Base-by-base conservation (phyloP, 1,140 invertebrate species). In the Manduca sexta region DNA sequence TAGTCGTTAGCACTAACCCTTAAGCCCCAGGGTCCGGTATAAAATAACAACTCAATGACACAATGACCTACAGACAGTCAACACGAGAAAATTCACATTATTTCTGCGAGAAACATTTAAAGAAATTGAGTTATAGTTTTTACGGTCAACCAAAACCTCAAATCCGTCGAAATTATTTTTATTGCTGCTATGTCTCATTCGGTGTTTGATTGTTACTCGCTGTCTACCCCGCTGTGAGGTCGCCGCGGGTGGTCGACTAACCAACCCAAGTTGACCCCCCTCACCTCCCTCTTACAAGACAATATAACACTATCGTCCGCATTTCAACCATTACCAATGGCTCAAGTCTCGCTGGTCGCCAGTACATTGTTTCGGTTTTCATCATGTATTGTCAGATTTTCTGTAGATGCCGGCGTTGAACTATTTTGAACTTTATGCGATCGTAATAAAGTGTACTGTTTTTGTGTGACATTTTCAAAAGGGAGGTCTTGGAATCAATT, bases 361-460 rank as follows among this genome's bases (percentile, higher is more conserved):
- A 31, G 21, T 41, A 30, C 21, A 26, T 46, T 52, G 50, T 46
- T 52, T 45, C 33, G 43, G 43, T 31, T 46, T 46, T 46, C 44
- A 52, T 52, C 44, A 46, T 37, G 38, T 34, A 37, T 46, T 35
- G 30, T 46, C 44, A 26, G 43, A n/a, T 46, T 52, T 45, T 46
- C 26, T 26, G 12, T 14, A 4, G 7, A 26, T 8, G 21, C 21
- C n/a, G 17, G 4, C 14, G 31, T 33, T 11, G 1, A 8, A 1
- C 6, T 10, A 2, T 12, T 35, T 35, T 14, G 33, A 35, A n/a
- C 10, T 35, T 35, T 12, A 12, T 5, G 8, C 1, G 5, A n/a
- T 35, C 5, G 33, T 35, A 35, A 0, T 12, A 35, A n/a, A n/a
- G 33, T 35, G 33, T 3, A 12, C 5, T 35, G 5, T 26, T 26